phyloP scores from a whole-genome alignment of 2,797 vertebrate species.

The Tenualosa ilisha region DNA sequence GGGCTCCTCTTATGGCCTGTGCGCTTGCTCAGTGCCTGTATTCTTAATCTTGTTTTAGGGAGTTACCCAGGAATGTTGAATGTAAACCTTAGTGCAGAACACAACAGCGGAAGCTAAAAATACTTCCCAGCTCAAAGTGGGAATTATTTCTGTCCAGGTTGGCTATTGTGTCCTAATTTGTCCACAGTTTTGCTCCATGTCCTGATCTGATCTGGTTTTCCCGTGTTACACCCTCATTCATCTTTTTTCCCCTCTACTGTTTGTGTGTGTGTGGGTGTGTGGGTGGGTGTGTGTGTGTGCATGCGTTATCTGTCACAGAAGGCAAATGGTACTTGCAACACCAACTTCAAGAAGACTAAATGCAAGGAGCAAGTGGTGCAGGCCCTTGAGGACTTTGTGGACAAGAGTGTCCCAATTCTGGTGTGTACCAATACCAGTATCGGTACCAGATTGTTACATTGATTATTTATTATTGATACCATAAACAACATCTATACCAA shows the following conservation, averaged over 20 bases:
- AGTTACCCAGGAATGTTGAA: background rate
- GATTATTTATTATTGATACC: too few relatives aligned
- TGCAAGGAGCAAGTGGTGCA: constrained; percentile 69
- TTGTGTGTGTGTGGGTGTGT: background rate
- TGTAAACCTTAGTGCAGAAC: background rate
- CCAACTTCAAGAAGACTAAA: constrained; percentile 79
- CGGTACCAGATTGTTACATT: too few relatives aligned
- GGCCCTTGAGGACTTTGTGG: constrained; percentile 71
- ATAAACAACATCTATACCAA: too few relatives aligned
- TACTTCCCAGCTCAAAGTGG: background rate
- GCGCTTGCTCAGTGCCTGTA: background rate
- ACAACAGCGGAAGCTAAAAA: constrained; percentile 6
- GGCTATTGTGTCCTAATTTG: background rate
- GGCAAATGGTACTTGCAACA: constrained; percentile 71
- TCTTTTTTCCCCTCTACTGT: background rate
- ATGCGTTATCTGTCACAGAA: constrained; percentile 56
- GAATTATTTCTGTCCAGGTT: background rate
- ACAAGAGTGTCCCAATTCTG: constrained; percentile 62
- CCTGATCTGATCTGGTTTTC: background rate
- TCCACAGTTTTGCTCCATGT: background rate
- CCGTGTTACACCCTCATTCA: background rate
- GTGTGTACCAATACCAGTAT: constrained; percentile 54
- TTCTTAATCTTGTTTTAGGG: background rate
- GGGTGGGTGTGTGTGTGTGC: too few relatives aligned
- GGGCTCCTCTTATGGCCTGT: background rate